Evolutionary conservation across 2,888 invertebrate species (phyloP), one percentile per base, ranked within the genome.

Genomic region (Oegoconia quadripuncta): DNA sequence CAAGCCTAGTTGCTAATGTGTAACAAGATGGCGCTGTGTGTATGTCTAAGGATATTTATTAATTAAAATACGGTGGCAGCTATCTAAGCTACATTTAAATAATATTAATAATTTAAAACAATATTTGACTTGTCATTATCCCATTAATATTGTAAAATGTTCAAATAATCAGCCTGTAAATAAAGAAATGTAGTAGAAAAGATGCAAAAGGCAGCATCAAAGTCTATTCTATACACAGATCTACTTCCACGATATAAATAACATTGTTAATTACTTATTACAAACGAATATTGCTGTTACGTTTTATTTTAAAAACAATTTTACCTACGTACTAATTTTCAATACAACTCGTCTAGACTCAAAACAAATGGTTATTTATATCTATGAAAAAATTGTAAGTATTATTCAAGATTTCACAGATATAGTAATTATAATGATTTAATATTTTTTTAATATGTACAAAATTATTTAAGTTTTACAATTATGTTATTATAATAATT

Each of bases 201-300:
- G 31, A 43, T 37, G 31, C 37, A 34, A 20, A 29, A 33, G 41
- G 37, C 37, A 46, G 34, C 36, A 16, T 37, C 9, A 47, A 47
- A 47, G 40, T 42, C 55, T 59, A 62, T 44, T 39, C 60, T 64
- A 66, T 53, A 59, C 69, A 72, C 58, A 51, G 55, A 69, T 29
- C 64, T 67, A 71, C 59, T 55, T 58, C 13, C 34, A 34, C 26
- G 13, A 34, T 12, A 27, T 42, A 42, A 20, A 25, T 20, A n/a
- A n/a, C n/a, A n/a, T n/a, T n/a, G n/a, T n/a, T 18, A 29, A 13
- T 55, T 51, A 52, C 41, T 37, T 32, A 25, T 34, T 37, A 34
- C 13, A 26, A 31, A 32, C 34, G 37, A 23, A 34, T 41, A 41
- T 41, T 41, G 41, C 41, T 37, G 37, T 20, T n/a, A 33, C 34